phyloP scores from a whole-genome alignment of 2,797 vertebrate genomes.

The Rhinella marina region DNA sequence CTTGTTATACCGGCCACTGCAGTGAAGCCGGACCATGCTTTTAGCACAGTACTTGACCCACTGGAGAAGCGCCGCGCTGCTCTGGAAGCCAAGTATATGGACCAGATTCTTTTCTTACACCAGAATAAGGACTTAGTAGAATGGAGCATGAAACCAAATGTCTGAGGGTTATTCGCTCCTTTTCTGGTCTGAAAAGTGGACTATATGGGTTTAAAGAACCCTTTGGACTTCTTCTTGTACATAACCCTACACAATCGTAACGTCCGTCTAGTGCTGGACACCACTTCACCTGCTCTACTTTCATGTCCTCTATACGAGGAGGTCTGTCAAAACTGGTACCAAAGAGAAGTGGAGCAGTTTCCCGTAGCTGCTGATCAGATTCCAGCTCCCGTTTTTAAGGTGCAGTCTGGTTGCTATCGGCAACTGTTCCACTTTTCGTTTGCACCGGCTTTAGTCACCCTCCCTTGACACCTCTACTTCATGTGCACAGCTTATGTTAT shows the following conservation, averaged over 20 bases:
- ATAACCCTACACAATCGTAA: no score
- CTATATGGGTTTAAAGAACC: neutral
- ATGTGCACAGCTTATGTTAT: neutral
- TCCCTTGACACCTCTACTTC: neutral
- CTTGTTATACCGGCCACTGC: conserved; percentile 72
- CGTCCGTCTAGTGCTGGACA: neutral
- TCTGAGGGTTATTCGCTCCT: neutral
- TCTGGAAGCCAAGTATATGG: conserved; percentile 69
- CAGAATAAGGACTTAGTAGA: conserved; percentile 73
- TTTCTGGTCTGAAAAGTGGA: neutral
- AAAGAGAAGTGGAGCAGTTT: neutral
- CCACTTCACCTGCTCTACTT: no score
- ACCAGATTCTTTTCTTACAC: conserved; percentile 74
- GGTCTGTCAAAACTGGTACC: neutral
- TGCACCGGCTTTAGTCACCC: neutral
- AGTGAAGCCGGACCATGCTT: conserved; percentile 65
- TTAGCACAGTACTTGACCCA: conserved; percentile 63
- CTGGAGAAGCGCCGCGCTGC: conserved; percentile 68
- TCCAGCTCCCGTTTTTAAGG: neutral
- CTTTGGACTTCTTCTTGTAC: neutral
- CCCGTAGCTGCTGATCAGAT: neutral
- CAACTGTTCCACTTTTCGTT: neutral
- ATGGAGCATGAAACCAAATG: neutral
- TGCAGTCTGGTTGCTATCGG: neutral
- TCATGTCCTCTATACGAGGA: no score